Evolutionary conservation across 2,797 vertebrate genomes (phyloP).

Genomic region (Delichon dasypus): DNA sequence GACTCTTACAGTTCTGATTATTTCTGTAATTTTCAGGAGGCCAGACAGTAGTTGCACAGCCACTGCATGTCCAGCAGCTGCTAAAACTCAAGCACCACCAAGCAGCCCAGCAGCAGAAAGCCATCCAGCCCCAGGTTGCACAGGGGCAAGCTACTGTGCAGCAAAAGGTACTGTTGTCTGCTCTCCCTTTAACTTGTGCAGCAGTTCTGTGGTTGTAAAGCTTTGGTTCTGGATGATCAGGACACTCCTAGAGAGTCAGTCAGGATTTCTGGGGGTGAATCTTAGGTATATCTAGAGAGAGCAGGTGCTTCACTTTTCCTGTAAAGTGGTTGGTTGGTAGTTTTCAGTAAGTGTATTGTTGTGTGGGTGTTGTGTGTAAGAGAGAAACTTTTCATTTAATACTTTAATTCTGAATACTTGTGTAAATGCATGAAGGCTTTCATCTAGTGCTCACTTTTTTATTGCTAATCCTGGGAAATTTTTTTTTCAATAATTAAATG

Average conservation of each 20-base stretch:
- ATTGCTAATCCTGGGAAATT: not conserved
- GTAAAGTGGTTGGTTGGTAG: accelerated
- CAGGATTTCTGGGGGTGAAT: not conserved
- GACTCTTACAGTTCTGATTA: not conserved
- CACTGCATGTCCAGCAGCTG: conserved; percentile 84
- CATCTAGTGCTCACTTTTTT: not conserved
- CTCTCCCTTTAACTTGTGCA: not conserved
- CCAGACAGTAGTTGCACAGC: conserved; percentile 80
- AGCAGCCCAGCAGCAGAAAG: conserved; percentile 85
- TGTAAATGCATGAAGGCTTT: not conserved
- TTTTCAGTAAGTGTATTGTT: not conserved
- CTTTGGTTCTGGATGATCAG: not conserved
- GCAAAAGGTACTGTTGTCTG: conserved; percentile 81
- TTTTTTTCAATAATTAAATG: not conserved
- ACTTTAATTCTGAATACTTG: not conserved
- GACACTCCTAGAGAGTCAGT: not conserved
- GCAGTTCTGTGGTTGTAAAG: not conserved
- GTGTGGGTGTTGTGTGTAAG: not conserved
- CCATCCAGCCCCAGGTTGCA: conserved; percentile 82
- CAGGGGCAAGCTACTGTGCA: conserved; percentile 83
- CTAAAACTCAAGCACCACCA: conserved; percentile 82
- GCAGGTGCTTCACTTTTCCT: not conserved
- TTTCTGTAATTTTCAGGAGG: conserved; percentile 74
- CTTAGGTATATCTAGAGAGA: not conserved
- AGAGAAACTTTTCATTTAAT: not conserved